Percentiles rank a stretch among this genome's conserved stretches.
Evolutionary conservation across 2,113 vertebrate species (phyloP).

Genomic region (Chlorodrepanis virens): DNA sequence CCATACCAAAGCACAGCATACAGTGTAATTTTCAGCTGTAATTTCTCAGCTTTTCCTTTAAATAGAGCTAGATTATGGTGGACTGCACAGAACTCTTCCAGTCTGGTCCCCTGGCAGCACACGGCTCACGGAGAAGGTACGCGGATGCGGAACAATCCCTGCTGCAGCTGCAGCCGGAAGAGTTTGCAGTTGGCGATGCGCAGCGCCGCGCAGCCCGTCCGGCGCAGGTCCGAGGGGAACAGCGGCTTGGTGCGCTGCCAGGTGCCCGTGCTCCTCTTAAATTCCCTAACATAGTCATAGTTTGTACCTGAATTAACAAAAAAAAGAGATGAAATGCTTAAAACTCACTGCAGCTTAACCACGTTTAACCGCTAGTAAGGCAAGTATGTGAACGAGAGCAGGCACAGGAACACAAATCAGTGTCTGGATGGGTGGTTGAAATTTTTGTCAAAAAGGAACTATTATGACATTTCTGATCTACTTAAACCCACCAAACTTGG

Average conservation of each 20-base stretch:
- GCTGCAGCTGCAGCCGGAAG: slow-evolving; percentile 92
- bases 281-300: slow-evolving; percentile 96
- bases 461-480: neutral
- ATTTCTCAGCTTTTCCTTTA: slow-evolving; percentile 63
- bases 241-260: slow-evolving; percentile 93
- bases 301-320: slow-evolving; percentile 76
- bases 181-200: slow-evolving; percentile 97
- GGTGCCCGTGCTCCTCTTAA: slow-evolving; percentile 91
- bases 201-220: slow-evolving; percentile 86
- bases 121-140: slow-evolving; percentile 74
- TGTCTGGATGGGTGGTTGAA: neutral
- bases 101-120: neutral
- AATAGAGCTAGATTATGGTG: slow-evolving; percentile 55
- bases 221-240: slow-evolving; percentile 88
- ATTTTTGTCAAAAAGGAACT: neutral
- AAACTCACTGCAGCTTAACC: neutral
- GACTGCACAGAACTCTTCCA: slow-evolving; percentile 11
- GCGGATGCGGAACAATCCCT: slow-evolving; percentile 90
- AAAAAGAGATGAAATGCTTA: neutral
- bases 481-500: neutral
- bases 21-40: slow-evolving; percentile 64
- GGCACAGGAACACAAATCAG: rapidly evolving
- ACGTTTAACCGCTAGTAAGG: rapidly evolving
- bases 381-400: rapidly evolving
- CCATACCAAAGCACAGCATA: slow-evolving; percentile 68